phyloP scores from a whole-genome alignment of 2,888 invertebrate genomes.

The Aspidapion aeneum region DNA sequence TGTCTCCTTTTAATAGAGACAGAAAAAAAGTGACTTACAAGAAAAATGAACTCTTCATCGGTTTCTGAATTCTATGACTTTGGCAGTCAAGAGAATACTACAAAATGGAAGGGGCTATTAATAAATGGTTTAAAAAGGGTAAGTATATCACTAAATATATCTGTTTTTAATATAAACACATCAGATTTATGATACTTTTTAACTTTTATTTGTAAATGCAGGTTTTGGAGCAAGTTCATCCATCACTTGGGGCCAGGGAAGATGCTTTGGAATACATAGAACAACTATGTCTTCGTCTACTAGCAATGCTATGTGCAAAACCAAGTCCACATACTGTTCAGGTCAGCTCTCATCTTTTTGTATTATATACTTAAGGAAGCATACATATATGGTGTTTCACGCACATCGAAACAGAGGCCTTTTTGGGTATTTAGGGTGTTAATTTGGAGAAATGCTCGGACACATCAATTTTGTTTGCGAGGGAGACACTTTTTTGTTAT shows the following conservation, averaged over 20 bases:
- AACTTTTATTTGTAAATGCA: conserved; percentile 41
- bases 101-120: conserved; percentile 91
- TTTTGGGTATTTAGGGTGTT: no score
- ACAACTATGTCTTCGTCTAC: conserved; percentile 80
- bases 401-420: no score
- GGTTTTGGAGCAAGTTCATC: conserved; percentile 90
- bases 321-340: conserved; percentile 79
- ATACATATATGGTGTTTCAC: no score
- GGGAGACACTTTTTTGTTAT: no score
- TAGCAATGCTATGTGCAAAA: conserved; percentile 84
- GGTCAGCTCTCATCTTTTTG: no score
- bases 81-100: conserved; percentile 81
- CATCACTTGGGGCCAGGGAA: conserved; percentile 78
- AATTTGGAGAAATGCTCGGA: no score
- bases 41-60: background rate
- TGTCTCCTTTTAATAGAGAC: no score
- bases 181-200: background rate
- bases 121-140: conserved; percentile 86
- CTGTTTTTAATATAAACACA: background rate
- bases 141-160: conserved; percentile 30
- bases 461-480: no score
- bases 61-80: conserved; percentile 65
- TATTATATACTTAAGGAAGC: no score
- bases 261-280: conserved; percentile 93
- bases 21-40: no score